A percentile compares a stretch with the other conserved stretches of the same genome.
phyloP scores from a whole-genome alignment of 2,888 invertebrate genomes.

The Hirudinaria manillensis region DNA sequence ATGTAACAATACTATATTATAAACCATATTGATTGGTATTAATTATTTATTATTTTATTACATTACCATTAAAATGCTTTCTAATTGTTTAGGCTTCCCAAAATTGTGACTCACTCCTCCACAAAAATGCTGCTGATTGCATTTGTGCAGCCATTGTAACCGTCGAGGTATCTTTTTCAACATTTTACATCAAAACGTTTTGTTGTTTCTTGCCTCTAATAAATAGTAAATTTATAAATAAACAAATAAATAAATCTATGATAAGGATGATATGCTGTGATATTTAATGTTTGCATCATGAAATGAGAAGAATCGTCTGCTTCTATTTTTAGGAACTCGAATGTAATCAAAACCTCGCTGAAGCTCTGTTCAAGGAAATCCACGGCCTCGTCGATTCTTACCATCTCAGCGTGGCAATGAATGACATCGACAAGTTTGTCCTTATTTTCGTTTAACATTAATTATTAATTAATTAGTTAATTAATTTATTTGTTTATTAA shows the following conservation, averaged over 20 bases:
- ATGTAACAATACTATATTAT: background rate
- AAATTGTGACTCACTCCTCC: conserved; percentile 56
- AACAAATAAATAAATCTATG: background rate
- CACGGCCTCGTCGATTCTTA: conserved; percentile 75
- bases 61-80: background rate
- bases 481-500: too few relatives aligned
- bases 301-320: too few relatives aligned
- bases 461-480: too few relatives aligned
- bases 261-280: background rate
- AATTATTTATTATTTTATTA: background rate
- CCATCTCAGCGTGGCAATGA: conserved; percentile 74
- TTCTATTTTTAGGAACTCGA: conserved; percentile 2
- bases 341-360: conserved; percentile 62
- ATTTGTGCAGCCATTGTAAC: conserved; percentile 77
- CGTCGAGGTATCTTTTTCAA: conserved; percentile 60
- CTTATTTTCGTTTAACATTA: too few relatives aligned
- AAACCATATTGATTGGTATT: background rate
- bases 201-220: too few relatives aligned
- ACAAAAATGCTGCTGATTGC: conserved; percentile 85
- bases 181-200: background rate
- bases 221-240: too few relatives aligned
- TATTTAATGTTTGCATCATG: too few relatives aligned
- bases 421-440: conserved; percentile 75
- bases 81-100: conserved; percentile 14
- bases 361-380: conserved; percentile 74